Conservation (phyloP, 2,797 vertebrate species). For the Nyctalus aviator region DNA sequence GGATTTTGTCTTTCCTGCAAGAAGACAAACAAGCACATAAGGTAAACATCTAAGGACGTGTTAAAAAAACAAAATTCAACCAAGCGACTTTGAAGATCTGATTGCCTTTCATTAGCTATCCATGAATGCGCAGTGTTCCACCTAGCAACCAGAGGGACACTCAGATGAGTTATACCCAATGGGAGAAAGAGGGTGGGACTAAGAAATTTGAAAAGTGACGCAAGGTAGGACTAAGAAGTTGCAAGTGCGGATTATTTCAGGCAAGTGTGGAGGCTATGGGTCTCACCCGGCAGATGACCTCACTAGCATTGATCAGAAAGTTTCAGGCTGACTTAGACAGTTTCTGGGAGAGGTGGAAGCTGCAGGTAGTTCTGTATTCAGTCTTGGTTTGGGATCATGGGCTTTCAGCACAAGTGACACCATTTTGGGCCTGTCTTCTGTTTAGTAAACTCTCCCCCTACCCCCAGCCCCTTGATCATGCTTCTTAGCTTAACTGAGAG, state of each 20-base stretch:
- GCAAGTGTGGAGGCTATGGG: too few relatives aligned
- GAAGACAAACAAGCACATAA: slow-evolving; percentile 49
- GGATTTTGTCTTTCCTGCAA: slow-evolving; percentile 54
- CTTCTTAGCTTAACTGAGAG: neutral
- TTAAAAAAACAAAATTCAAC: neutral
- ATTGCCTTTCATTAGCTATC: neutral
- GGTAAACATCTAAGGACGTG: neutral
- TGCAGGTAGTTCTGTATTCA: neutral
- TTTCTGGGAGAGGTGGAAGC: too few relatives aligned
- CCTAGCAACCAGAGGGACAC: neutral
- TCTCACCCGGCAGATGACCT: neutral
- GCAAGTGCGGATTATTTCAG: neutral
- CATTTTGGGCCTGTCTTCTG: neutral
- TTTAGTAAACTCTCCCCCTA: too few relatives aligned
- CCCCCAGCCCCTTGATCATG: neutral
- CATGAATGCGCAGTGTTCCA: neutral
- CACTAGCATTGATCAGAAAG: neutral
- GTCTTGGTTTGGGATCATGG: neutral
- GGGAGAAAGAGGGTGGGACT: neutral
- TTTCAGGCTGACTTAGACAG: neutral
- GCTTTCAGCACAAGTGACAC: neutral
- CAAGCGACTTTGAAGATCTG: neutral
- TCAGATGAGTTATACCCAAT: neutral
- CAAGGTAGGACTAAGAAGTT: neutral
- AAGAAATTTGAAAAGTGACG: neutral